Evolutionary conservation across 2,888 invertebrate genomes (phyloP).

Genomic region (Hetaerina titia): DNA sequence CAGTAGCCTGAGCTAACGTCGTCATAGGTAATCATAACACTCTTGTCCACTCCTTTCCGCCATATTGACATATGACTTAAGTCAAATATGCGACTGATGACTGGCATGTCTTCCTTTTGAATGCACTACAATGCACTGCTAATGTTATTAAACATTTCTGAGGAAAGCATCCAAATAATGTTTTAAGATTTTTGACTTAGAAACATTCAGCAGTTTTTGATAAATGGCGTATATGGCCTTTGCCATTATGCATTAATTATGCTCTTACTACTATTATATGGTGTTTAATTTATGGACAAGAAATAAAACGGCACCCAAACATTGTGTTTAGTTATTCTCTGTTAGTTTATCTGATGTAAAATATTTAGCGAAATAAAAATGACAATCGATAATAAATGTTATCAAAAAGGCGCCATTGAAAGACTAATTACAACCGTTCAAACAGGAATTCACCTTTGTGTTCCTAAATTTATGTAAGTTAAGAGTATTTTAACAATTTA

Average conservation of each 20-base stretch:
- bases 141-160: too few relatives aligned
- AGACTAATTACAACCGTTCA: not conserved
- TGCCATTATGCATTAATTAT: too few relatives aligned
- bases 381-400: not conserved
- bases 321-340: too few relatives aligned
- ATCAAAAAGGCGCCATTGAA: not conserved
- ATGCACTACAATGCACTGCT: too few relatives aligned
- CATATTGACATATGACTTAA: conserved; percentile 54
- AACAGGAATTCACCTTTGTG: not conserved
- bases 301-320: too few relatives aligned
- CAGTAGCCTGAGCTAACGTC: not conserved
- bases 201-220: too few relatives aligned
- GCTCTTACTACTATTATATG: too few relatives aligned
- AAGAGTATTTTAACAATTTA: too few relatives aligned
- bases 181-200: not conserved
- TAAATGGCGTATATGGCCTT: too few relatives aligned
- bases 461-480: not conserved
- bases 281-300: too few relatives aligned
- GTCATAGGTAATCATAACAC: conserved; percentile 58
- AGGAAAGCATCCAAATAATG: not conserved
- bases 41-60: conserved; percentile 46
- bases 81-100: not conserved
- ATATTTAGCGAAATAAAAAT: not conserved
- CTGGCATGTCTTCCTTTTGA: not conserved
- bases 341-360: not conserved